Evolutionary conservation across 2,797 vertebrate species (phyloP), one percentile per base, ranked within the genome.

Genomic region (Cheirogaleus major): DNA sequence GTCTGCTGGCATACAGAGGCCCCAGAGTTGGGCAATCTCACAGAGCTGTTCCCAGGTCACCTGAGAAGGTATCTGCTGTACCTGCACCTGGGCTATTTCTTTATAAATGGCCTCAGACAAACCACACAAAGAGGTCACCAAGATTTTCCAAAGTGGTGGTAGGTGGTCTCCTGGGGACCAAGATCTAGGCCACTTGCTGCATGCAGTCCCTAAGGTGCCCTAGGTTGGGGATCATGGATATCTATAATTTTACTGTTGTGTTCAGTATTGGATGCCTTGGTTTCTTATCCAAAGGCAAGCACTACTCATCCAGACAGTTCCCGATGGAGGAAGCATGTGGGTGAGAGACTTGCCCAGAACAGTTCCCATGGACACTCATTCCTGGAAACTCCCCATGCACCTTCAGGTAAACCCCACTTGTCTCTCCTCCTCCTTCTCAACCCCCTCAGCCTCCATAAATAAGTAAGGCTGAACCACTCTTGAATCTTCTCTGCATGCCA

Each of bases 161-260:
- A 25, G 12, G 32, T 38, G 57, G 32, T 61, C 17, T 69, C 2
- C 43, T 0, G 18, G 4, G n/a, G n/a, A 65, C 30, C 13, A 2
- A 45, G 4, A 4, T 52, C 32, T 15, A 72, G 18, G 23, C 59
- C 7, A 4, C 30, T 18, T 18, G n/a, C 48, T 30, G 59, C 15
- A 10, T 15, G 41, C 27, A 1, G 18, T 18, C 8, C 13, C 17
- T 30, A 27, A 17, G 18, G 7, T 17, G 50, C 18, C 25, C 30
- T 30, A 30, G 6, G 18, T 27, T 0, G 1, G 45, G 14, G 17
- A 5, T 3, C 41, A 5, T 0, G 1, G 30, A 17, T 25, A 7
- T 35, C 3, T 3, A 22, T 4, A 9, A 12, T 15, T 7, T 22
- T 32, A 13, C 75, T n/a, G 32, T n/a, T 43, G 20, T 5, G 25